Evolutionary conservation across 1,140 invertebrate genomes (phyloP), one percentile per base, ranked within the genome.

Genomic region (Akabosia matsudoensis): DNA sequence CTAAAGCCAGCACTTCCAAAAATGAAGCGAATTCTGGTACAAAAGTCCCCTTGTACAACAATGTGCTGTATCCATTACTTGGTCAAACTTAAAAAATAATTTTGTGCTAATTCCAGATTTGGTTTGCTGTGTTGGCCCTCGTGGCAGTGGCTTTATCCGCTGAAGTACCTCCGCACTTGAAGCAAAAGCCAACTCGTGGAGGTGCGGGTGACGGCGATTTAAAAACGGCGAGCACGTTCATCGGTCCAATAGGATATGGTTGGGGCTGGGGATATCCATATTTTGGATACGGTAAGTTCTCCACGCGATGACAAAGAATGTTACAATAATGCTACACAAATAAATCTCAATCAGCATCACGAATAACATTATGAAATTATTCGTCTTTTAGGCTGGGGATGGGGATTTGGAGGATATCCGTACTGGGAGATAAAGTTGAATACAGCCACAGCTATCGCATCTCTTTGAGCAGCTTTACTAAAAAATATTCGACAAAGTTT

Each of bases 31-130:
- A 30, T 30, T 67, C 31, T 67, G 61, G 61, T 67, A 67, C 28
- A 31, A 4, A 30, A 67, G 4, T 67, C 7, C 28, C n/a, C 7
- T 61, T 7, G 13, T 61, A 61, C 24, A 16, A 61, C 54, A n/a
- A n/a, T n/a, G n/a, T n/a, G n/a, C n/a, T n/a, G n/a, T n/a, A n/a
- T n/a, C n/a, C n/a, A n/a, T n/a, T n/a, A n/a, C n/a, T n/a, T n/a
- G n/a, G n/a, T n/a, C n/a, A n/a, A n/a, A n/a, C n/a, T n/a, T 24
- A 10, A 61, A 61, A 61, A 61, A 61, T 61, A 61, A 67, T 7
- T 30, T 67, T 67, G 13, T 67, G 28, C 4, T 30, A 67, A 13
- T 56, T 56, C 3, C n/a, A 56, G 54, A 56, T 22, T 13, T 56
- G 54, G 54, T 56, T 56, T 13, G 22, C 54, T 3, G 24, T 56